phyloP scores from a whole-genome alignment of 2,113 vertebrate genomes.

The Mesocricetus auratus region DNA sequence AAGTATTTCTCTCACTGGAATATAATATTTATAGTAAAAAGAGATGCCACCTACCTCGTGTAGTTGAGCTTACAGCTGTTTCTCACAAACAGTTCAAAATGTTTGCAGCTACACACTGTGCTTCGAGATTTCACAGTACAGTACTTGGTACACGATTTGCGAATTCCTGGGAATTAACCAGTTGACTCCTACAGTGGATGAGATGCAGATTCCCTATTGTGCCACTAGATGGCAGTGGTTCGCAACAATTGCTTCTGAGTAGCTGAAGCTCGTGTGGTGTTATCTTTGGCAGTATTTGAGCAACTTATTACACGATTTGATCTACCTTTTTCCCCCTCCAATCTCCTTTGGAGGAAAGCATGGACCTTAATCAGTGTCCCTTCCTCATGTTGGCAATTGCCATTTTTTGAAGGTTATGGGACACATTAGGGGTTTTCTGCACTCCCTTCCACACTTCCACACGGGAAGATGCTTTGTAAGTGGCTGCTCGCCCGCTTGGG shows the following conservation, averaged over 20 bases:
- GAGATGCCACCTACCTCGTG: background rate
- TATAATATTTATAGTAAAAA: slow-evolving; percentile 18
- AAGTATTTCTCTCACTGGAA: background rate
- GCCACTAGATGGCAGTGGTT: slow-evolving; percentile 73
- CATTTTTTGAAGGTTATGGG: background rate
- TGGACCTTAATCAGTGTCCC: background rate
- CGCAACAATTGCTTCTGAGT: background rate
- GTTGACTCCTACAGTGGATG: background rate
- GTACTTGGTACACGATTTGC: background rate
- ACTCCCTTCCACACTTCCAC: background rate
- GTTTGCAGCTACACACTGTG: background rate
- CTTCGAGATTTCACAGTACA: background rate
- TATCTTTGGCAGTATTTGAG: background rate
- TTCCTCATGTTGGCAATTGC: background rate
- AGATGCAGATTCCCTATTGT: background rate
- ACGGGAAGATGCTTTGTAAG: background rate
- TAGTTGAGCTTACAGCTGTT: slow-evolving; percentile 32
- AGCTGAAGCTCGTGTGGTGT: too few relatives aligned
- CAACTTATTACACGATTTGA: background rate
- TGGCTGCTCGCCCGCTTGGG: background rate
- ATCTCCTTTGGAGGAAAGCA: background rate
- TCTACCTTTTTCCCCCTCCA: background rate
- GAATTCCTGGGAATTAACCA: background rate
- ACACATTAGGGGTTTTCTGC: background rate
- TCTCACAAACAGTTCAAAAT: slow-evolving; percentile 8